phyloP scores from a whole-genome alignment of 2,797 vertebrate species.

The Halcyon chelicuti region DNA sequence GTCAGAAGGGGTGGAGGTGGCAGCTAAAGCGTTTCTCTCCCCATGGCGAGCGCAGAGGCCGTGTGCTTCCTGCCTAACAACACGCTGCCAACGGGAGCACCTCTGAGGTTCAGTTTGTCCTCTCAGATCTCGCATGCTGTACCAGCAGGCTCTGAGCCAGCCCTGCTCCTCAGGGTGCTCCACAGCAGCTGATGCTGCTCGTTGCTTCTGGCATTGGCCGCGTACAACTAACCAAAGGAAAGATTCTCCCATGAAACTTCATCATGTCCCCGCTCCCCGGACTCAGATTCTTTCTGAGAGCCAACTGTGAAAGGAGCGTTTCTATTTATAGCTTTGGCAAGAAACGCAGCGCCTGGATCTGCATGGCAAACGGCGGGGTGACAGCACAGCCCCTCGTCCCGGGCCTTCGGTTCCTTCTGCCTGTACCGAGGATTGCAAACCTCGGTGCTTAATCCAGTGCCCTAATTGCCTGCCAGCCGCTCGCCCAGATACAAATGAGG shows the following conservation, averaged over 20 bases:
- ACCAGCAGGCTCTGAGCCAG: neutral
- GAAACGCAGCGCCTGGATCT: neutral
- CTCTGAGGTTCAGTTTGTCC: neutral
- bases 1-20: neutral
- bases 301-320: neutral
- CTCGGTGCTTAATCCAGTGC: neutral
- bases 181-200: neutral
- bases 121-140: neutral
- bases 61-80: neutral
- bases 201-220: neutral
- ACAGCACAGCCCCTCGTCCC: neutral
- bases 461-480: neutral
- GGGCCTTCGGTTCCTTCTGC: rapidly evolving
- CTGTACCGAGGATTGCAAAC: neutral
- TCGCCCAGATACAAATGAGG: neutral
- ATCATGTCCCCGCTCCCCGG: neutral
- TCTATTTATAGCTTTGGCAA: constrained; percentile 35
- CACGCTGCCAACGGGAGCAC: neutral
- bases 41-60: neutral
- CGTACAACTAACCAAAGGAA: neutral
- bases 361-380: neutral
- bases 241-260: neutral
- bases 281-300: neutral
- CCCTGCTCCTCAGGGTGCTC: neutral
- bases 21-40: neutral